phyloP scores from a whole-genome alignment of 2,888 invertebrate genomes.

The Liopterus haemorrhoidalis region DNA sequence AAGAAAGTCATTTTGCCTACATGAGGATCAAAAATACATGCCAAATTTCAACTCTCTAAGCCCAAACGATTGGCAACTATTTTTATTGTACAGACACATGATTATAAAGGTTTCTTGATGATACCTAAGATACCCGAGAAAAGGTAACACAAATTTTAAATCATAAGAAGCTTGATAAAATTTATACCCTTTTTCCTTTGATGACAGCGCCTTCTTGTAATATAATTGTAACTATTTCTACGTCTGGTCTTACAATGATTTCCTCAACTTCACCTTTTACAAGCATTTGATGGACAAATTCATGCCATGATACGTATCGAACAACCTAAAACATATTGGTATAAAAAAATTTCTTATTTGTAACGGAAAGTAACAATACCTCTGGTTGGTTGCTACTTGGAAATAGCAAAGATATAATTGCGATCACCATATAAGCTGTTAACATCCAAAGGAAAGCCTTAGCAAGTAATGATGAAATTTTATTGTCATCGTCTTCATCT shows the following conservation, averaged over 20 bases:
- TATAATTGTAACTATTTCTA: constrained; percentile 78
- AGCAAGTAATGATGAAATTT: constrained; percentile 63
- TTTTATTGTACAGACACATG: too few relatives aligned
- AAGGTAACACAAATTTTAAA: constrained; percentile 8
- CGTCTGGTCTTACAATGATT: constrained; percentile 75
- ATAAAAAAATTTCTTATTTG: constrained; percentile 5
- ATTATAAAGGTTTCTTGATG: constrained; percentile 1
- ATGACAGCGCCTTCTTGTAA: constrained; percentile 80
- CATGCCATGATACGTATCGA: constrained; percentile 91
- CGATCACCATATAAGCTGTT: constrained; percentile 66
- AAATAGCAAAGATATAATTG: constrained; percentile 65
- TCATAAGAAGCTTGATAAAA: constrained; percentile 14
- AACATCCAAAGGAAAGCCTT: constrained; percentile 78
- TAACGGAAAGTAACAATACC: constrained; percentile 44
- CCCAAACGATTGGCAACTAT: too few relatives aligned
- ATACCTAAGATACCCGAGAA: neutral
- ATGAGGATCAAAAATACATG: too few relatives aligned
- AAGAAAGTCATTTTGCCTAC: too few relatives aligned
- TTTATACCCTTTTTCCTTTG: constrained; percentile 66
- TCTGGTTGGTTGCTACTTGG: constrained; percentile 69
- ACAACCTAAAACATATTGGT: constrained; percentile 47
- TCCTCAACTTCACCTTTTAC: constrained; percentile 91
- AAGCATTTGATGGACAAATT: constrained; percentile 91
- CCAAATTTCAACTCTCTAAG: too few relatives aligned
- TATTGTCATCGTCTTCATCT: constrained; percentile 61